Base-by-base conservation (phyloP, 1,140 invertebrate genomes). In the Bombus soroeensis region DNA sequence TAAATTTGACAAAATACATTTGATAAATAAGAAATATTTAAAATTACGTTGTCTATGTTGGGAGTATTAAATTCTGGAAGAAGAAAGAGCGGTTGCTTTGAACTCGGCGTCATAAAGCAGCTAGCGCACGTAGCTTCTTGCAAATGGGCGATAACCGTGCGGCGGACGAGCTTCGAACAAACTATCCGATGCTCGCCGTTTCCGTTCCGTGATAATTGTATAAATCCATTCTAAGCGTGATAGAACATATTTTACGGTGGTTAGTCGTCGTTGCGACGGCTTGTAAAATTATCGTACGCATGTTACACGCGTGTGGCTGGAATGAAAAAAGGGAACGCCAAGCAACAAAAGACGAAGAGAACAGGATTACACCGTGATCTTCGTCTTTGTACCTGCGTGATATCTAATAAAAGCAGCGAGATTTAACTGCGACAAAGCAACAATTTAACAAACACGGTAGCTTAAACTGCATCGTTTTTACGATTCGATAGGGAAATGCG, bases 191-290 rank as follows among this genome's bases (percentile, higher is more conserved):
- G 39, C 39, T 66, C 9, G n/a, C 53, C 66, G n/a, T 66, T 84
- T 84, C 82, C 82, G 82, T 62, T 71, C n/a, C 73, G 12, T 32
- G 13, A 62, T 62, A 79, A 84, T 84, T 47, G 39, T 62, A 59
- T 72, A 79, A 41, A 79, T 84, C 76, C 66, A 72, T 47, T 47
- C 32, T 32, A 62, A 62, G 28, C 28, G 66, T 39, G 53, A 79
- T 68, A 72, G 32, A 79, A 79, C 83, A 72, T 18, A 72, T 72
- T 76, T 47, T 57, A 59, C 76, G 66, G 79, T 47, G n/a, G 37
- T 71, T 34, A 37, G 18, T 10, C 47, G 32, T 22, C 43, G 53
- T 32, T 70, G 57, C 22, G 34, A 37, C 47, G 12, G 5, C 12
- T 34, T 22, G 47, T 59, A 47, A 78, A 62, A 62, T 43, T 32